Percentiles rank a stretch among this genome's conserved stretches.
Conservation (phyloP, 2,888 invertebrate genomes). For the Callosobruchus maculatus region DNA sequence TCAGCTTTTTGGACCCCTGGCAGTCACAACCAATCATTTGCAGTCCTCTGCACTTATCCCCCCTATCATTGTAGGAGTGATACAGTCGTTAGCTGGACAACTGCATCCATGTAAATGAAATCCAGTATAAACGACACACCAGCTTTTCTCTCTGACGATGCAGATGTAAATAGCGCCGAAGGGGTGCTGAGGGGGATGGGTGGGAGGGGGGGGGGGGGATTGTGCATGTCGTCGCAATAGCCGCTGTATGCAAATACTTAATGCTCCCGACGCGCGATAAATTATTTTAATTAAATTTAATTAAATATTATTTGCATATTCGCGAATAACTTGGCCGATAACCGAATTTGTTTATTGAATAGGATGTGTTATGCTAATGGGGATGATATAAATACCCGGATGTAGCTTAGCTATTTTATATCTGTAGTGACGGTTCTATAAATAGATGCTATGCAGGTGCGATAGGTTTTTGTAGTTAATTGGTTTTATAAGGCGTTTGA, state of each 20-base stretch:
- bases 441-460: neutral
- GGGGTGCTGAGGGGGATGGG: neutral
- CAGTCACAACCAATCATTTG: no score
- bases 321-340: slow-evolving; percentile 18
- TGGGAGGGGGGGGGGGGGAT: neutral
- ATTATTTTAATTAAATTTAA: slow-evolving; percentile 25
- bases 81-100: neutral
- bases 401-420: neutral
- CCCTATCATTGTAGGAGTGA: neutral
- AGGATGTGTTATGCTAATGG: neutral
- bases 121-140: neutral
- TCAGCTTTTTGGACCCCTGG: no score
- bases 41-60: neutral
- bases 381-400: neutral
- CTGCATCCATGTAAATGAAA: neutral
- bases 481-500: no score
- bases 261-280: slow-evolving; percentile 8
- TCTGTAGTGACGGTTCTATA: neutral
- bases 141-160: neutral
- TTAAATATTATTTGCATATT: slow-evolving; percentile 26
- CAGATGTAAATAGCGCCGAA: neutral
- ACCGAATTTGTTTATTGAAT: slow-evolving; percentile 11
- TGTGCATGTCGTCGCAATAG: slow-evolving; percentile 7
- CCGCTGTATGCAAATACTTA: slow-evolving; percentile 3
- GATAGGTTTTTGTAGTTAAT: no score